Evolutionary conservation across 1,140 invertebrate species (phyloP), one percentile per base, ranked within the genome.

Genomic region (Hestina assimilis): DNA sequence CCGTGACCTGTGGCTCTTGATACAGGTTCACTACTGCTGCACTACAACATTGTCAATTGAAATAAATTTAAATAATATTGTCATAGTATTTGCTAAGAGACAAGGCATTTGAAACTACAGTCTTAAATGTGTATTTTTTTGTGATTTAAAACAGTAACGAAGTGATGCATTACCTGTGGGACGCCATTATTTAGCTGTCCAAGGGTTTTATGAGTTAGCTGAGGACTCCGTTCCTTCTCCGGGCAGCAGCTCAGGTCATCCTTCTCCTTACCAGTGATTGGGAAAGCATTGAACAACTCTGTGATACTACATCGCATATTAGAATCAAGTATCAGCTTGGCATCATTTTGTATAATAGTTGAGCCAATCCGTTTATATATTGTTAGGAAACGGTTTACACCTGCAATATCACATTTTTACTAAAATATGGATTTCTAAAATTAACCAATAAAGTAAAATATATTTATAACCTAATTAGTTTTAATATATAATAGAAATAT

Each of bases 301-400:
- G 71, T 69, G 58, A 89, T 88, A 17, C 62, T 90, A 40, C 93
- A 92, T 43, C 92, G 87, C 17, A 94, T 93, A 29, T 90, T 84
- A 1, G 91, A 90, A 47, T 92, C 91, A 31, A 95, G 72, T 45
- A 92, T 91, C 29, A 95, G 90, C 24, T 90, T 83, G n/a, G 94
- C 93, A 86, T 94, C 92, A 67, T 90, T 91, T 71, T 93, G 92
- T 3, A 94, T 92, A 46, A 93, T 92, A 1, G 91, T 92, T 1
- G 92, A 94, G 1, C 91, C 92, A 65, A 93, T 90, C 57, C 93
- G 90, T 81, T 95, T 95, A 58, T 92, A 94, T 9, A 95, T 92
- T 17, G 94, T 95, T 43, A 96, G 59, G 64, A 89, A 94, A 0
- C 94, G 89, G 66, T 92, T 93, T 0, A 91, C 90, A 31, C 93